Evolutionary conservation across 1,140 invertebrate species (phyloP), one percentile per base, ranked within the genome.

Genomic region (Trichonephila clavata): DNA sequence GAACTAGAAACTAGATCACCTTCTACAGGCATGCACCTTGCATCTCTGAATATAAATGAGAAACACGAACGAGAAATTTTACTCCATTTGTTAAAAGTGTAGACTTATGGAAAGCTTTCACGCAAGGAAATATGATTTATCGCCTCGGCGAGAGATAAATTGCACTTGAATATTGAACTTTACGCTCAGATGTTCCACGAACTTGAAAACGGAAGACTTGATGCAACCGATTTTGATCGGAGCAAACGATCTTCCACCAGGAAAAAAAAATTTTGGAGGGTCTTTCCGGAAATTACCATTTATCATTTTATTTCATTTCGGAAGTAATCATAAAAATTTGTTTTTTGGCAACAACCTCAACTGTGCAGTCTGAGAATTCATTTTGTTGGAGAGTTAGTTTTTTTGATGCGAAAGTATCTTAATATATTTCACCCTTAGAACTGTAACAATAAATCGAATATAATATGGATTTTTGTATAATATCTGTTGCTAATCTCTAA

Each of bases 41-140:
- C 60, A 20, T 20, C 60, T 63, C 14, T 63, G 84, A 32, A 86
- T 86, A 32, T 21, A 57, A 86, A 63, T 63, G 84, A 32, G 32
- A 24, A 39, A 18, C 20, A 43, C 7, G 81, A 84, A 84, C 20
- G 57, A 6, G 39, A 21, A 63, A 86, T 86, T 86, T 63, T 27
- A 24, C 50, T 39, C 57, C 60, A 86, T 61, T 86, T 86, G 84
- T 86, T 86, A 86, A 86, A 63, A 86, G 59, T 63, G 24, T 63
- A 27, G 27, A 86, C 39, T 27, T 86, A 27, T 27, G 32, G 59
- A 39, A 86, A n/a, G 84, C n/a, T 7, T 63, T 86, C 59, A 16
- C 84, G 59, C 84, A 57, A 86, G 18, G 8, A 21, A 61, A 63
- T 32, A 63, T 86, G 84, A 86, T 86, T 63, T 63, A 86, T 86